Evolutionary conservation across 2,888 invertebrate species (phyloP), one percentile per base, ranked within the genome.

Genomic region (Trissolcus brochymenae): DNA sequence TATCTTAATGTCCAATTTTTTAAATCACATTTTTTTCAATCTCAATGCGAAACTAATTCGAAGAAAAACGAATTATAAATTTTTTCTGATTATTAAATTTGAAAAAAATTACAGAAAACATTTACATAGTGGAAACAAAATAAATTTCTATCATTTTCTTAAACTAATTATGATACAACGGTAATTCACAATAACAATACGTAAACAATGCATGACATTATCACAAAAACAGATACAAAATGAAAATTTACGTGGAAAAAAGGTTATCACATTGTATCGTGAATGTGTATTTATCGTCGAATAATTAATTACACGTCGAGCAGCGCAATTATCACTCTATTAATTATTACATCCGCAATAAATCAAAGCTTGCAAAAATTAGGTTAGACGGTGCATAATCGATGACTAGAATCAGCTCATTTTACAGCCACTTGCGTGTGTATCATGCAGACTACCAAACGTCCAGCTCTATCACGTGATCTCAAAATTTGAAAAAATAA

Each of bases 341-440:
- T 55, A 70, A 70, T 65, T 67, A 76, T 76, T 70, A 60, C 76
- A 70, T 70, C 50, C 50, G 51, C 70, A 50, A 76, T 76, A 65
- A 76, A 76, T 70, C 65, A 76, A 35, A 53, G 67, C 70, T 29
- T 60, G 40, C 59, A 75, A 68, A 75, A 75, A 75, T 53, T 75
- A 64, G 68, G 70, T 75, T 75, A 70, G 65, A 55, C 61, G 7
- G 35, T 35, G 46, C 41, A 25, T 54, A 64, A 75, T 75, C 57
- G n/a, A 51, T 55, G 43, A 55, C 49, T 55, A 56, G 9, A 55
- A 56, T 66, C 68, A 57, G 55, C 40, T 60, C 70, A 56, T 53
- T 74, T 68, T 21, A 54, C 25, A 68, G 53, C 49, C 43, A 55
- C 17, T 59, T 59, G 49, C 49, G 59, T 56, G 59, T 51, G 46